Base-by-base conservation (phyloP, 2,113 vertebrate genomes). In the Peromyscus leucopus region DNA sequence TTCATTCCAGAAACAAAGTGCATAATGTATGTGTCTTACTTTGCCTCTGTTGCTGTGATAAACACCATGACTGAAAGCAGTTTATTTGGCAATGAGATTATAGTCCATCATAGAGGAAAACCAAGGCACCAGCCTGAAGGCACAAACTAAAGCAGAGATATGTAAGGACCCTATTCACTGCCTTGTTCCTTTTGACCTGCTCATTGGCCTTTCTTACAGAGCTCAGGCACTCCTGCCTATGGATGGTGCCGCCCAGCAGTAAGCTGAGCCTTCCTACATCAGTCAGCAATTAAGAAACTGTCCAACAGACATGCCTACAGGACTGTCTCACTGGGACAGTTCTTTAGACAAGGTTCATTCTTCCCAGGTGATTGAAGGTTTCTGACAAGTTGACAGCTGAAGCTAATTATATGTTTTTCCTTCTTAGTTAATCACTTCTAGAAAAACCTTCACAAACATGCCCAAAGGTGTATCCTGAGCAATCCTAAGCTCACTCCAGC, bases 181-280 rank as follows among this genome's bases (percentile, higher is more conserved):
- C 59, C 39, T 65, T 85, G 26, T 46, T 31, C 26, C 39, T 33
- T 46, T 65, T 46, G n/a, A 16, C 39, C 19, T 42, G 57, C 12
- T 31, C 24, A 19, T 46, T 15, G 9, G 12, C n/a, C 24, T 31
- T 78, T 31, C 8, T n/a, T 85, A 65, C 8, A 19, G 16, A 65
- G 39, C 16, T 26, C 39, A 46, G 15, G 26, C n/a, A 63, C 24
- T 17, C 15, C 4, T 31, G 59, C 15, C 83, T 85, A 6, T 11
- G 26, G 7, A 63, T 5, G 6, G 4, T 1, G 1, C 59, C 1
- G 1, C 16, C 8, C 39, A 11, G 6, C 0, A 0, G 9, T 46
- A 24, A 31, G 17, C 26, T 85, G 59, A 3, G 24, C 57, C 15
- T 46, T 65, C 26, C 3, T 28, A 17, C 7, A 76, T 26, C 46